Conservation (phyloP, 2,888 invertebrate genomes). For the Drosophila antonietae region DNA sequence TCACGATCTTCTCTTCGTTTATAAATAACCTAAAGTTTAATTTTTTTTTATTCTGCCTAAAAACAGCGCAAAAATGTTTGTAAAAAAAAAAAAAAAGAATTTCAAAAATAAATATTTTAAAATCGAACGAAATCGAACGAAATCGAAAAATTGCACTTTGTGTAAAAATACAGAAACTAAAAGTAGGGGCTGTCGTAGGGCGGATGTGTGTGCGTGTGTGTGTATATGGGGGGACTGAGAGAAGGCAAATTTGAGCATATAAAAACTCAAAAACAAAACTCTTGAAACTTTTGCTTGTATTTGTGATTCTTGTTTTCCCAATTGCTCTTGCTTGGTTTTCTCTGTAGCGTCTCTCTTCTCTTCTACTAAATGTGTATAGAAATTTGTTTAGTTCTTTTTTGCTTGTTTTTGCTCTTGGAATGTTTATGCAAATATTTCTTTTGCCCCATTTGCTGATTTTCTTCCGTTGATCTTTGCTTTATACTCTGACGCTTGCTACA, state of each 20-base stretch:
- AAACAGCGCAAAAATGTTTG: conserved; percentile 51
- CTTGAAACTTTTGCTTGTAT: conserved; percentile 52
- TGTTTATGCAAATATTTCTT: conserved; percentile 56
- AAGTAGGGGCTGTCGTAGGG: conserved; percentile 11
- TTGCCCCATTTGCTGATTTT: conserved; percentile 22
- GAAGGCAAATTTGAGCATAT: no score
- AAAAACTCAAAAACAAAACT: conserved; percentile 28
- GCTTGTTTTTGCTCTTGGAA: conserved; percentile 48
- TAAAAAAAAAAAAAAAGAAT: conserved; percentile 23
- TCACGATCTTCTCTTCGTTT: conserved; percentile 16
- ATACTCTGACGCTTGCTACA: conserved; percentile 18
- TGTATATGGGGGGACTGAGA: background rate
- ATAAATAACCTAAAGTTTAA: conserved; percentile 61
- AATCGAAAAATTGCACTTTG: conserved; percentile 63
- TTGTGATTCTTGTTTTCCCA: conserved; percentile 64
- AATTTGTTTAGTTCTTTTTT: conserved; percentile 14
- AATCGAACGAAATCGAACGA: conserved; percentile 34
- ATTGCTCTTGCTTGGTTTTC: conserved; percentile 14
- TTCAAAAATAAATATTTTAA: conserved; percentile 26
- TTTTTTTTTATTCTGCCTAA: conserved; percentile 41
- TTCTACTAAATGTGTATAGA: conserved; percentile 17
- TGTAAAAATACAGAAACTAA: conserved; percentile 25
- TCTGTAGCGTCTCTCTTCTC: conserved; percentile 26
- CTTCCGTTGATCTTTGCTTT: conserved; percentile 6
- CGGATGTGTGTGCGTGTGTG: background rate